Evolutionary conservation across 2,888 invertebrate species (phyloP).

Genomic region (Congeria kusceri): DNA sequence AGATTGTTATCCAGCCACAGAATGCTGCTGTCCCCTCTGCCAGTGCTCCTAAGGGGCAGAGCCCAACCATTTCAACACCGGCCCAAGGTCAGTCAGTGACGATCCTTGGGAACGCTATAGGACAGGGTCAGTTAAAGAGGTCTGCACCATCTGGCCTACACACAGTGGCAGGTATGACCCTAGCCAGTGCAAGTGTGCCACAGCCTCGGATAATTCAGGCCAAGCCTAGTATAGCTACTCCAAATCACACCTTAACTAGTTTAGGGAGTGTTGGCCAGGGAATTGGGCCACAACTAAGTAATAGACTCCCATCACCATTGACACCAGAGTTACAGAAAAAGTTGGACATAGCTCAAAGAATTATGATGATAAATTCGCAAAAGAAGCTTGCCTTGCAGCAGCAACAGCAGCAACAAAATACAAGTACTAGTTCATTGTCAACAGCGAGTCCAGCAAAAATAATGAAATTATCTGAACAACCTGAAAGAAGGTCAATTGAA

Average conservation of each 20-base stretch:
- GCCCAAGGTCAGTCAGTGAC: slow-evolving; percentile 5
- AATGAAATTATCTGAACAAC: slow-evolving; percentile 11
- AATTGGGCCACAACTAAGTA: too few relatives aligned
- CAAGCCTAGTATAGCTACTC: not conserved
- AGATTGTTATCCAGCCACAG: slow-evolving; percentile 62
- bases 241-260: not conserved
- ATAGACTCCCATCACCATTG: too few relatives aligned
- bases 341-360: slow-evolving; percentile 41
- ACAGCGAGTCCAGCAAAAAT: slow-evolving; percentile 33
- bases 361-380: slow-evolving; percentile 33
- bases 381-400: slow-evolving; percentile 23
- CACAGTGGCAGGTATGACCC: slow-evolving; percentile 11
- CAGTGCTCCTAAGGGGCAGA: not conserved
- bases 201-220: not conserved
- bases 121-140: slow-evolving; percentile 23
- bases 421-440: slow-evolving; percentile 16
- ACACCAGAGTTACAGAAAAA: slow-evolving; percentile 27
- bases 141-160: slow-evolving; percentile 31
- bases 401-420: slow-evolving; percentile 35
- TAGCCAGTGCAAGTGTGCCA: not conserved
- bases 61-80: not conserved
- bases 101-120: not conserved
- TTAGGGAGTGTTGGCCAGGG: not conserved
- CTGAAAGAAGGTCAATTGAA: not conserved
- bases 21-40: slow-evolving; percentile 1